Evolutionary conservation across 2,113 vertebrate genomes (phyloP).

Genomic region (Laterallus jamaicensis): DNA sequence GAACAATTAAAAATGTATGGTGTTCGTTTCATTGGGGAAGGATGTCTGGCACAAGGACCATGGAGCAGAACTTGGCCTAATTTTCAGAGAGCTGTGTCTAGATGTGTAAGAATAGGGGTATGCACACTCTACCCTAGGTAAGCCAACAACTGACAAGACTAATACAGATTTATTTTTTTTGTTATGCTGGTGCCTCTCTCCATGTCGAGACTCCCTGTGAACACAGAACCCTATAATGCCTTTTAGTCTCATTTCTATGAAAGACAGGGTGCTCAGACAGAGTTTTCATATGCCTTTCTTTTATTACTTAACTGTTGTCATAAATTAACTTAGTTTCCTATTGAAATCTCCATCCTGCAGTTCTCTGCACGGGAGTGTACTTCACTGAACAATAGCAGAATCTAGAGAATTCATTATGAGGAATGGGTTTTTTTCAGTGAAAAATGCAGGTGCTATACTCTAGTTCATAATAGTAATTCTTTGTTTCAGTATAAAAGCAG

Average conservation of each 20-base stretch:
- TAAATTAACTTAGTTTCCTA: conserved; percentile 36
- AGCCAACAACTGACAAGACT: neutral
- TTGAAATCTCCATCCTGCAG: conserved; percentile 10
- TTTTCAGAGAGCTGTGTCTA: neutral
- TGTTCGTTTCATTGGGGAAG: neutral
- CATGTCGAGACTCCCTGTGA: neutral
- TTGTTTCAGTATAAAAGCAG: conserved; percentile 7
- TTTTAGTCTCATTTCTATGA: neutral
- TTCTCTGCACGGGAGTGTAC: conserved; percentile 26
- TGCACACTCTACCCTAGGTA: neutral
- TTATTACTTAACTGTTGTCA: neutral
- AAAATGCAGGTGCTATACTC: neutral
- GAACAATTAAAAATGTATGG: conserved; percentile 31
- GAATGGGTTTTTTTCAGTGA: conserved; percentile 8
- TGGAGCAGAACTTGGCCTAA: neutral
- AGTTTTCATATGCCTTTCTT: neutral
- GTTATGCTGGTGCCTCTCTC: neutral
- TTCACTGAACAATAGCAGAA: conserved; percentile 40
- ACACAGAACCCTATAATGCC: neutral
- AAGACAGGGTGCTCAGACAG: neutral
- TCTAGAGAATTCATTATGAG: conserved; percentile 25
- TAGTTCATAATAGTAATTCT: neutral
- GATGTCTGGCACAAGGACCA: neutral
- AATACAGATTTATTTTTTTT: neutral
- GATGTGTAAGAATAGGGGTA: neutral